Evolutionary conservation across 2,888 invertebrate species (phyloP).

Genomic region (Linyphia triangularis): DNA sequence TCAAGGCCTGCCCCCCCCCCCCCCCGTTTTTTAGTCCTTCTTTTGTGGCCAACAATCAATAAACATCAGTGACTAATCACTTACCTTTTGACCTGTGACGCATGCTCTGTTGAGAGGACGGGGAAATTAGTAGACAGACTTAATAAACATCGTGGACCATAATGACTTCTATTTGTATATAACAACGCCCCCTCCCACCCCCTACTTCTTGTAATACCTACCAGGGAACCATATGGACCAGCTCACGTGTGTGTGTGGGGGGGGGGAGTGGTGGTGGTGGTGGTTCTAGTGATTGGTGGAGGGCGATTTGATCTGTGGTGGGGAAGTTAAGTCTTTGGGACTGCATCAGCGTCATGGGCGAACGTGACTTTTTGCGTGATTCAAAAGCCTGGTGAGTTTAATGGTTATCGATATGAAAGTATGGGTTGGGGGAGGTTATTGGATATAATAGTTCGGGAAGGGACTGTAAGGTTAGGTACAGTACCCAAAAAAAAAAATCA

Average conservation of each 20-base stretch:
- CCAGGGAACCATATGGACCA: background rate
- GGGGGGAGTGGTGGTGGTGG: background rate
- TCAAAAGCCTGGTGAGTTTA: too few relatives aligned
- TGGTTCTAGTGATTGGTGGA: background rate
- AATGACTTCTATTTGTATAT: background rate
- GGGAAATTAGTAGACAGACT: background rate
- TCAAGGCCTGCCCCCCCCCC: too few relatives aligned
- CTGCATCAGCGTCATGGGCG: background rate
- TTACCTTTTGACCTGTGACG: background rate
- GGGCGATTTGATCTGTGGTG: background rate
- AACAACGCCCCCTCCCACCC: too few relatives aligned
- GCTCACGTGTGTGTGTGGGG: background rate
- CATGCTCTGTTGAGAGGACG: background rate
- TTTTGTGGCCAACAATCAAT: background rate
- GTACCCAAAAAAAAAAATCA: too few relatives aligned
- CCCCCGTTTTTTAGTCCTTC: too few relatives aligned
- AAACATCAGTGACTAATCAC: background rate
- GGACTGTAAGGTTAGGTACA: too few relatives aligned
- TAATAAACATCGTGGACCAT: background rate
- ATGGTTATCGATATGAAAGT: background rate
- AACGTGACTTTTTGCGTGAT: background rate
- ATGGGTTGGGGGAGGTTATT: background rate
- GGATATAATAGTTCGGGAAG: too few relatives aligned
- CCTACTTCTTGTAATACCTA: background rate
- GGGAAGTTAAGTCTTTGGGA: background rate